Base-by-base conservation (phyloP, 23 tunicate species). In the Clavelina lepadiformis region DNA sequence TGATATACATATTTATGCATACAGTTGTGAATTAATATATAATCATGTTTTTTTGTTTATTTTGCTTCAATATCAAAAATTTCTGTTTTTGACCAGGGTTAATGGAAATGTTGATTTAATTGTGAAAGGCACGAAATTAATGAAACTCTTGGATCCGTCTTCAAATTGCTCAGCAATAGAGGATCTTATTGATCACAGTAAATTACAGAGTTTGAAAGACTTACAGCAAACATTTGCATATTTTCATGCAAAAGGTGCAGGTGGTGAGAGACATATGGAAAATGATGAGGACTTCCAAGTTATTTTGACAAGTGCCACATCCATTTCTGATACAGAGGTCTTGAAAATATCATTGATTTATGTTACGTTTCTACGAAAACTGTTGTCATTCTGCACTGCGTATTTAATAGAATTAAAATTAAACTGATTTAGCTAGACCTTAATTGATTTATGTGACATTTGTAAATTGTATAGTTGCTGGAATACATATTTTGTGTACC, bases 51-150 rank as follows among this genome's bases (percentile, higher is more conserved):
- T 44, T 44, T 11, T 44, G 18, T 44, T 18, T 44, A 11, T 44
- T 11, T 44, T 44, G 18, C 18, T 44, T 44, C 13, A 11, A 11
- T 44, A 13, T 44, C 13, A 44, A 44, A 44, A 13, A 11, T 11
- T 11, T 54, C 21, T 54, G 7, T 54, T 54, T 54, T 54, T 73
- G n/a, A n/a, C n/a, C 21, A 79, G 97, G 30, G 79, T 76, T 25
- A 89, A 89, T 76, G 83, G 83, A 33, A 81, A 75, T 53, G 83
- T 89, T 44, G 97, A 89, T 61, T 21, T 89, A 20, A 81, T 89
- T 54, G 68, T 89, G 18, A 31, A 71, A 69, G 97, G 97, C 51
- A 56, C 83, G 4, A 26, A 58, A 46, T 66, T 89, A 7, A 24
- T 89, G 30, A 54, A 33, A 15, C 31, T 32, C 33, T 65, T 89